Evolutionary conservation across 2,113 vertebrate genomes (phyloP).

Genomic region (Rhynchopsitta pachyrhyncha): DNA sequence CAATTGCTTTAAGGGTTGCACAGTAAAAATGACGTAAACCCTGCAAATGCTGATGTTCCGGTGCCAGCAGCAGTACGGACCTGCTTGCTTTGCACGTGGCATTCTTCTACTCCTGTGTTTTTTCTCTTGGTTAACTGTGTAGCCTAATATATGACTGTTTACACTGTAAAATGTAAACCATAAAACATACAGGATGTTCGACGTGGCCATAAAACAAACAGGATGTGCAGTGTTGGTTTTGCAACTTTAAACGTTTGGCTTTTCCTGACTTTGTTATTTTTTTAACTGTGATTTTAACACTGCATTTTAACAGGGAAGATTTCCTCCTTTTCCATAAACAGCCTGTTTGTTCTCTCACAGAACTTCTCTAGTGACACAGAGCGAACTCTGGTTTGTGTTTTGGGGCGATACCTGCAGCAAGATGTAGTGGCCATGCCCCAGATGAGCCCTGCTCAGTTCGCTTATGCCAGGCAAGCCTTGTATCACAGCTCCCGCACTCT

Average conservation of each 20-base stretch:
- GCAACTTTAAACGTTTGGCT: background rate
- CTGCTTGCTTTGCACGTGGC: background rate
- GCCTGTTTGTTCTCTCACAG: background rate
- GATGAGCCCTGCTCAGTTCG: background rate
- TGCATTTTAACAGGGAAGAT: background rate
- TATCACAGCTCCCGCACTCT: background rate
- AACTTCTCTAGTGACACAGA: background rate
- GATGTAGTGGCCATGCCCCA: fast-evolving
- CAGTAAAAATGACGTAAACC: background rate
- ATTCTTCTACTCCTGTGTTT: background rate
- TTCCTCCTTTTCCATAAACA: background rate
- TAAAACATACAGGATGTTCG: constrained; percentile 46
- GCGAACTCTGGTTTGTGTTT: background rate
- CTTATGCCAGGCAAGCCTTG: fast-evolving
- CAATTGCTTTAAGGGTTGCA: fast-evolving
- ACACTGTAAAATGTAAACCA: constrained; percentile 19
- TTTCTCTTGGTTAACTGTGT: background rate
- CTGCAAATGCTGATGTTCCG: fast-evolving
- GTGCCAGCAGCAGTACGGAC: background rate
- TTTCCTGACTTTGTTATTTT: constrained; percentile 39
- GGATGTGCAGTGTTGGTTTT: constrained; percentile 45
- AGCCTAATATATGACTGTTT: constrained; percentile 22
- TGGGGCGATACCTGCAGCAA: fast-evolving
- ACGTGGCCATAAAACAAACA: constrained; percentile 49
- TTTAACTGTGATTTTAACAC: background rate